Evolutionary conservation across 2,113 vertebrate species (phyloP).

Genomic region (Menidia beryllina): DNA sequence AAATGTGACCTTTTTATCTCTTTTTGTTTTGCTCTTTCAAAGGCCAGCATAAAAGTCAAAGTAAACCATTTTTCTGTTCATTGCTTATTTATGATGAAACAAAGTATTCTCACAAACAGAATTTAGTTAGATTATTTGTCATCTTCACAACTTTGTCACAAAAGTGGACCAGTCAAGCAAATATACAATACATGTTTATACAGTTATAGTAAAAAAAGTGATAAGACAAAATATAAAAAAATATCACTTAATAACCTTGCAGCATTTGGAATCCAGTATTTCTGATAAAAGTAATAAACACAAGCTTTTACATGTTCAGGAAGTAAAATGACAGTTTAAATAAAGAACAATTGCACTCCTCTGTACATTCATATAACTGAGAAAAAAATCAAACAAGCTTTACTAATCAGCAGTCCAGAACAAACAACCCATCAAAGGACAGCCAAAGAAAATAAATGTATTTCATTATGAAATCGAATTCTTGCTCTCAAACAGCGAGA

Average conservation of each 20-base stretch:
- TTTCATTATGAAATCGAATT: constrained; percentile 80
- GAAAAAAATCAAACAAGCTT: constrained; percentile 66
- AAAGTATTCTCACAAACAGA: constrained; percentile 52
- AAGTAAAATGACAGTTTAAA: constrained; percentile 78
- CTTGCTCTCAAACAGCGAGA: constrained; percentile 75
- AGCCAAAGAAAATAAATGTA: constrained; percentile 64
- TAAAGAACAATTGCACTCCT: constrained; percentile 83
- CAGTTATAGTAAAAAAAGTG: constrained; percentile 68
- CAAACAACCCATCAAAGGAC: constrained; percentile 65
- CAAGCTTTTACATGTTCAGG: constrained; percentile 75
- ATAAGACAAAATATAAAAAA: constrained; percentile 75
- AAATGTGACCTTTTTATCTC: no score
- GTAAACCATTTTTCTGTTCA: not conserved
- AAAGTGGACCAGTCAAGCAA: constrained; percentile 61
- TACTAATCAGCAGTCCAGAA: constrained; percentile 72
- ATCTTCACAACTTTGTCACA: constrained; percentile 64
- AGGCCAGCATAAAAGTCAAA: not conserved
- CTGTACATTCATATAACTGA: constrained; percentile 84
- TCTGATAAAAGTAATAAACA: constrained; percentile 71
- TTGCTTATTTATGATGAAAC: constrained; percentile 34
- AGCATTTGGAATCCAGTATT: constrained; percentile 83
- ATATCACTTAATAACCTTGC: constrained; percentile 75
- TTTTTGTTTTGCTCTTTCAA: no score
- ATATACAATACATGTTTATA: constrained; percentile 68
- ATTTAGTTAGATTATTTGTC: constrained; percentile 66